Percentiles rank a stretch among this genome's conserved stretches.
Evolutionary conservation across 2,797 vertebrate genomes (phyloP).

Genomic region (Phalanger gymnotis): DNA sequence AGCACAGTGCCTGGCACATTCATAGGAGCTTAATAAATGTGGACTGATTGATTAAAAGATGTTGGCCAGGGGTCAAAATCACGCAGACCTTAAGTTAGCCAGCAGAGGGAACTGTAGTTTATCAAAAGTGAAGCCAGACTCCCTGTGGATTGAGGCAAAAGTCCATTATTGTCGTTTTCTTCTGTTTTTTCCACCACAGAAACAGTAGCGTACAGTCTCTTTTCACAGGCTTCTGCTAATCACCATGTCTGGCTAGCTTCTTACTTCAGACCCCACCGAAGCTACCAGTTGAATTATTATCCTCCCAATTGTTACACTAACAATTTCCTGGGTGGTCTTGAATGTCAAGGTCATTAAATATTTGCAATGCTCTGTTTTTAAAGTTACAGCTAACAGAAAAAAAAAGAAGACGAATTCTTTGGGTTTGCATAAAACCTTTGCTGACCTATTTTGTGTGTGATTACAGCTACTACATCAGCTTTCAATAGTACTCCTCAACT

Average conservation of each 20-base stretch:
- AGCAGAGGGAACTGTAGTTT: neutral
- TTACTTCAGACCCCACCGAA: neutral
- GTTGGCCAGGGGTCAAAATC: neutral
- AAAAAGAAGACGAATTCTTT: neutral
- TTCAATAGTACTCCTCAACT: neutral
- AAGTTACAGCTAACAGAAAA: neutral
- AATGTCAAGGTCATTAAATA: conserved; percentile 54
- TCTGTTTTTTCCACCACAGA: conserved; percentile 43
- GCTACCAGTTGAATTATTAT: conserved; percentile 59
- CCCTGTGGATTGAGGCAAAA: conserved; percentile 24
- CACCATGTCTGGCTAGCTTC: conserved; percentile 28
- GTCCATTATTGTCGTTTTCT: neutral
- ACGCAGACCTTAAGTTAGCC: conserved; percentile 24
- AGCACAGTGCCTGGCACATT: neutral
- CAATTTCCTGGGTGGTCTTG: conserved; percentile 36
- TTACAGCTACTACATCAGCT: neutral
- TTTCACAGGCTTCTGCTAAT: conserved; percentile 50
- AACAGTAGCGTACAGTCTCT: conserved; percentile 17
- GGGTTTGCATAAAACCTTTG: conserved; percentile 19
- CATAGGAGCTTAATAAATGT: neutral
- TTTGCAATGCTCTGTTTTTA: conserved; percentile 38
- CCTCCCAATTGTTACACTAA: conserved; percentile 42
- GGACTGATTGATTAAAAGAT: neutral
- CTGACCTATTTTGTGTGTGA: neutral
- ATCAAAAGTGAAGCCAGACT: neutral